A percentile compares a stretch with the other conserved stretches of the same genome.
These are phyloP conservation scores for Adelges cooleyi DNA, from an alignment of 1,140 invertebrate genomes.

Conservation along the genomic window DNA sequence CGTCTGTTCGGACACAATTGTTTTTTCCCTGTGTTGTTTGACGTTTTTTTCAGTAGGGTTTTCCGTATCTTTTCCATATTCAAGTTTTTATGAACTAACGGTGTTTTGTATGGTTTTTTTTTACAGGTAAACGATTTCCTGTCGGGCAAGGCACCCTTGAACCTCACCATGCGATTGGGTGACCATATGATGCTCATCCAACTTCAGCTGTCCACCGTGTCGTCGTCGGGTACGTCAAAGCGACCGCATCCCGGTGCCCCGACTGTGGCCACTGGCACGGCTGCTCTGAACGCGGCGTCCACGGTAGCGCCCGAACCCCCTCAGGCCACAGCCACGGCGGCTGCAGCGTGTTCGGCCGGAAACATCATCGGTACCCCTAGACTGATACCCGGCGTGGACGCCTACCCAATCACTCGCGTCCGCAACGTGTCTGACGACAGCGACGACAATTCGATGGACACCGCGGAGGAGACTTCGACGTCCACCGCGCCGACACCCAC, in stretches of 20 bases:
- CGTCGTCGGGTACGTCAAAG: constrained; percentile 9
- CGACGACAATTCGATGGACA: constrained; percentile 32
- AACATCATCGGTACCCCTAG: constrained; percentile 21
- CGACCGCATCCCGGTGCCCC: neutral
- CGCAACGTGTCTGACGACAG: constrained; percentile 31
- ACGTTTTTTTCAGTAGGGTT: no score
- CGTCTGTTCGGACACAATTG: no score
- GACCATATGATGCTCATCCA: constrained; percentile 97
- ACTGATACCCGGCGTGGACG: constrained; percentile 25
- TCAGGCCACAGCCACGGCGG: constrained; percentile 32
- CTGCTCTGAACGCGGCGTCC: constrained; percentile 34
- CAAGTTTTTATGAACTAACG: no score
- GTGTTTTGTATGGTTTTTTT: no score
- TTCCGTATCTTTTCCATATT: no score
- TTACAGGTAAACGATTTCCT: constrained; percentile 82
- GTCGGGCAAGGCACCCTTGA: constrained; percentile 82
- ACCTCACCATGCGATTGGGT: constrained; percentile 84
- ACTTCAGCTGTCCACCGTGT: constrained; percentile 74
- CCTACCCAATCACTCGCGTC: constrained; percentile 24
- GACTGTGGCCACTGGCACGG: neutral
- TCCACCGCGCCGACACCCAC: neutral
- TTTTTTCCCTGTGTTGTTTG: no score
- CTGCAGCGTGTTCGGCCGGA: constrained; percentile 33
- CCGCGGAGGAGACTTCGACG: neutral
- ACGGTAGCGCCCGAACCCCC: constrained; percentile 33